These are phyloP conservation scores for Epicauta chinensis DNA, from an alignment of 1,140 invertebrate genomes.

Conservation along the genomic window DNA sequence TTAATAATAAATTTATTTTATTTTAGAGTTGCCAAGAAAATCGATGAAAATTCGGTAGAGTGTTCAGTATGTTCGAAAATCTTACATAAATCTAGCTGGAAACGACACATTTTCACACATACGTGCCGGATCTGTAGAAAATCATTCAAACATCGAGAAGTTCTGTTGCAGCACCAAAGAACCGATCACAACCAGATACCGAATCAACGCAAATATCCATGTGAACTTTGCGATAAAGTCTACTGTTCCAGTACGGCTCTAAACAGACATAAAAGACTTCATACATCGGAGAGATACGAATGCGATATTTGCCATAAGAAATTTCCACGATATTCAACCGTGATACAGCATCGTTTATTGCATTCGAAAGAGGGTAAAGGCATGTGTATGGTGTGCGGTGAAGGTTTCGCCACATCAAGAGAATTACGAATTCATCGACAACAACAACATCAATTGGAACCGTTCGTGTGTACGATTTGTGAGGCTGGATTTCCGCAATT, in stretches of 20 bases:
- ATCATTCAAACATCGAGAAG: slow-evolving; percentile 33
- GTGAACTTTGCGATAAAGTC: slow-evolving; percentile 42
- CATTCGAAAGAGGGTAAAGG: slow-evolving; percentile 48
- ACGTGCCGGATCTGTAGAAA: neutral
- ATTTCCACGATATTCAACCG: slow-evolving; percentile 46
- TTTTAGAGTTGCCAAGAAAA: too few species aligned
- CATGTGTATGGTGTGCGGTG: slow-evolving; percentile 28
- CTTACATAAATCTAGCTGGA: too few species aligned
- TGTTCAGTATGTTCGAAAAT: too few species aligned
- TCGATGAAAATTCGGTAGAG: too few species aligned
- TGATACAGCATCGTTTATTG: slow-evolving; percentile 38
- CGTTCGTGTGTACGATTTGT: slow-evolving; percentile 57
- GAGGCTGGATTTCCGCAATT: slow-evolving; percentile 32
- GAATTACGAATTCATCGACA: slow-evolving; percentile 32
- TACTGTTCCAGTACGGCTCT: slow-evolving; percentile 43
- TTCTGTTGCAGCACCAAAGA: slow-evolving; percentile 31
- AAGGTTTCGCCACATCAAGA: slow-evolving; percentile 34
- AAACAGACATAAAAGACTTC: slow-evolving; percentile 37
- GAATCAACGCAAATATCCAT: slow-evolving; percentile 32
- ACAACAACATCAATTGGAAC: too few species aligned
- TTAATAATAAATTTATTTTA: too few species aligned
- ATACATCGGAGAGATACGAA: slow-evolving; percentile 45
- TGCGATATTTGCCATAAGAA: slow-evolving; percentile 48
- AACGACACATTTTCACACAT: too few species aligned
- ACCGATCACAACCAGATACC: slow-evolving; percentile 32